phyloP scores from a whole-genome alignment of 1,140 invertebrate genomes.

The Papilio helenus region DNA sequence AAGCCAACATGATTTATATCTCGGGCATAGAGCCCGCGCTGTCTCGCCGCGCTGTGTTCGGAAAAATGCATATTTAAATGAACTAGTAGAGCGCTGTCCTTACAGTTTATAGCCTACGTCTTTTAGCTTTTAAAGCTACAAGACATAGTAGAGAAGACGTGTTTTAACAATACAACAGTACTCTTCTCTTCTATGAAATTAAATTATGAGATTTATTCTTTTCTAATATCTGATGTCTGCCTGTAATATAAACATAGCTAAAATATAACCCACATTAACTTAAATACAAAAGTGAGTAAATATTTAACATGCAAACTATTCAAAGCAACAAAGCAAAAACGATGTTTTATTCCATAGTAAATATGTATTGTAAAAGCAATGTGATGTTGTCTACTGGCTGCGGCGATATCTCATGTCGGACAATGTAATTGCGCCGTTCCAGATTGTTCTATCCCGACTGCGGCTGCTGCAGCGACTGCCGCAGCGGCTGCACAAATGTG shows the following conservation, averaged over 20 bases:
- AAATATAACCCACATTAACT: background rate
- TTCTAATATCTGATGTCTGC: too few species aligned
- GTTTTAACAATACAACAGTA: too few species aligned
- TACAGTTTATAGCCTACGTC: background rate
- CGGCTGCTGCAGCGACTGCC: background rate
- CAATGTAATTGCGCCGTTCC: background rate
- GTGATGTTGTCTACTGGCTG: background rate
- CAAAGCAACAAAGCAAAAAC: background rate
- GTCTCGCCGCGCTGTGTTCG: background rate
- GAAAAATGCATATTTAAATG: constrained; percentile 10
- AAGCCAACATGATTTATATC: constrained; percentile 26
- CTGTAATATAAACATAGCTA: too few species aligned
- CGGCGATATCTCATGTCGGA: background rate
- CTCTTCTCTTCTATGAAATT: too few species aligned
- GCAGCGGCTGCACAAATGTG: background rate
- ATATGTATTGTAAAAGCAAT: background rate
- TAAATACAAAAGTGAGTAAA: background rate
- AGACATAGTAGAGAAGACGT: background rate
- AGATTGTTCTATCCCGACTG: background rate
- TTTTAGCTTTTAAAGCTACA: background rate
- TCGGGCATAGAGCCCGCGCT: too few species aligned
- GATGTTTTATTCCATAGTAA: background rate
- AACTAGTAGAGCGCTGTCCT: background rate
- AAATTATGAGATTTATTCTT: too few species aligned
- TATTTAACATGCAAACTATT: background rate